Evolutionary conservation across 2,888 invertebrate genomes (phyloP), one percentile per base, ranked within the genome.

Genomic region (Eilema griseolum): DNA sequence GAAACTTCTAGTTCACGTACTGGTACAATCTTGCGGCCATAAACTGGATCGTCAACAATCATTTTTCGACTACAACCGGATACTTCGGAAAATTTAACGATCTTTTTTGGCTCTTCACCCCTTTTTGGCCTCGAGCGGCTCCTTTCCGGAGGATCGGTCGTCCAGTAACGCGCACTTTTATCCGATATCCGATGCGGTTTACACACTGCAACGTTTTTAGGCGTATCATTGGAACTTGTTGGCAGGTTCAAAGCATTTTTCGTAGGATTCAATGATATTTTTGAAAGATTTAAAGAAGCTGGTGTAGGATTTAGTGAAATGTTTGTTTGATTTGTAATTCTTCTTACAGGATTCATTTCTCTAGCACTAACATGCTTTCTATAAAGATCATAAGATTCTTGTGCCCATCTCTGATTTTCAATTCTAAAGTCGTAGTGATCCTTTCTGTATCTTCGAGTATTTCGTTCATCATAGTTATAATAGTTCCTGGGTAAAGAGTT

Each of bases 71-170:
- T 93, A 60, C 94, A 95, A 2, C 94, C 95, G 0, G 95, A 95
- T 1, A 95, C 95, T 87, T 95, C 95, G 0, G 95, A 95, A 77
- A 95, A 95, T 79, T 95, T 95, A 0, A 95, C 95, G 70, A 93
- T 95, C 82, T 95, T 95, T 77, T 95, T 95, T 0, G 85, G 84
- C 66, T 95, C 95, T 4, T 94, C 95, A 63, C 86, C 66, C 62
- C 87, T 92, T 73, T 88, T 94, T 67, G 88, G 86, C 31, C 90
- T 89, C 0, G 83, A 69, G 71, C 86, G 89, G 69, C 84, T 84
- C 4, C 85, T 86, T 28, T 92, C 91, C 46, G 93, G 91, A 0
- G 84, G 82, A 52, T 95, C 94, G 0, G 93, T 91, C 0, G 94
- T 94, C 95, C 95, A 95, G 76, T 95, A 95, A 20, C 91, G 88